These are phyloP conservation scores for Poecilia picta DNA, from an alignment of 2,797 vertebrate species.

Conservation along the genomic window DNA sequence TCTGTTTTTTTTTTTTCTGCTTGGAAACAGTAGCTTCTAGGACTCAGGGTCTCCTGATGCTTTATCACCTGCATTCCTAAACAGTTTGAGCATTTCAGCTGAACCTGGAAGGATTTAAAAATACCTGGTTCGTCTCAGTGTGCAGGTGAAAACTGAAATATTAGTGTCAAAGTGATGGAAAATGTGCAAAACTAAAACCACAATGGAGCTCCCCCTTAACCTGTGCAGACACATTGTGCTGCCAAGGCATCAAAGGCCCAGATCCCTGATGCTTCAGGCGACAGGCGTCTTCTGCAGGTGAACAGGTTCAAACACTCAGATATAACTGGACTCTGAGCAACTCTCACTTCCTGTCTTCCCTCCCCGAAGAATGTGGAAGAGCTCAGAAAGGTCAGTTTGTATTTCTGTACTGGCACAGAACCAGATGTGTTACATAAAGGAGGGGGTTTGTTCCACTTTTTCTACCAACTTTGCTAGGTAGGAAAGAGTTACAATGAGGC, in stretches of 20 bases:
- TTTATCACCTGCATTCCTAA: slow-evolving; percentile 7
- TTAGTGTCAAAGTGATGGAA: slow-evolving; percentile 36
- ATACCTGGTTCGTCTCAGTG: slow-evolving; percentile 5
- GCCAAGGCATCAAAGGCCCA: slow-evolving; percentile 37
- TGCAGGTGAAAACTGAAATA: slow-evolving; percentile 8
- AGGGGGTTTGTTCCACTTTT: not conserved
- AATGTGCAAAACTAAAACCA: slow-evolving; percentile 27
- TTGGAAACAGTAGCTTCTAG: not conserved
- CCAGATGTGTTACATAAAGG: slow-evolving; percentile 11
- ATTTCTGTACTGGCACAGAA: slow-evolving; percentile 1
- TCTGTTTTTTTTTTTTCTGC: not conserved
- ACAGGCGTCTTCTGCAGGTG: slow-evolving; percentile 44
- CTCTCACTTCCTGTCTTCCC: slow-evolving; percentile 22
- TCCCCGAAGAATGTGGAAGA: slow-evolving; percentile 12
- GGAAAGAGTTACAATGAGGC: not conserved
- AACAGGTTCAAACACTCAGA: slow-evolving; percentile 33
- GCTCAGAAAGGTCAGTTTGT: slow-evolving; percentile 13
- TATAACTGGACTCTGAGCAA: slow-evolving; percentile 18
- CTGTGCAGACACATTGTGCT: slow-evolving; percentile 41
- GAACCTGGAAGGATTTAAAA: slow-evolving; percentile 19
- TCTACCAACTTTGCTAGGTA: not conserved
- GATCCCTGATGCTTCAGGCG: slow-evolving; percentile 33
- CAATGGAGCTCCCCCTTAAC: slow-evolving; percentile 50
- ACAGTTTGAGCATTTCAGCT: slow-evolving; percentile 1
- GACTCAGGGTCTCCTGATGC: not conserved